Percentiles rank a stretch among this genome's conserved stretches.
Evolutionary conservation across 1,140 invertebrate species (phyloP).

Genomic region (Ptiloglossa arizonensis): DNA sequence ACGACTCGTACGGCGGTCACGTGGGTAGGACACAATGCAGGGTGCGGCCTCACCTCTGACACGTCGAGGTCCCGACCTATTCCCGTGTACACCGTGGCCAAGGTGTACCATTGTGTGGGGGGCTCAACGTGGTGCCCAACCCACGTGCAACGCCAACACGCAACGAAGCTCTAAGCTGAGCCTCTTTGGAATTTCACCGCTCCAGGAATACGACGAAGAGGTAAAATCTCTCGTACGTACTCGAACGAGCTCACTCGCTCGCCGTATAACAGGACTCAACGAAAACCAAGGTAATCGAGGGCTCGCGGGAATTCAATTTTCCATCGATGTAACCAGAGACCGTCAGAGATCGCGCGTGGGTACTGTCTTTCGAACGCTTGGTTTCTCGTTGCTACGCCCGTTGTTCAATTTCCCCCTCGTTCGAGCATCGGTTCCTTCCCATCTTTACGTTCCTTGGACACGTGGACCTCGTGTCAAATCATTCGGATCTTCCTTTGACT

Average conservation of each 20-base stretch:
- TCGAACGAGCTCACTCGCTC: background rate
- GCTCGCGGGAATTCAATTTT: constrained; percentile 1
- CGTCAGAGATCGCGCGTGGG: background rate
- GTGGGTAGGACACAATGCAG: constrained; percentile 80
- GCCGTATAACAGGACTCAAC: constrained; percentile 25
- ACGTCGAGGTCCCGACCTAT: constrained; percentile 76
- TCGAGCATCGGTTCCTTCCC: too few relatives aligned
- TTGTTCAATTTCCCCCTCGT: too few relatives aligned
- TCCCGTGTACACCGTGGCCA: constrained; percentile 65
- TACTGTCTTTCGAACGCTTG: background rate
- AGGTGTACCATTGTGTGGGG: constrained; percentile 63
- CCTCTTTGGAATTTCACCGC: constrained; percentile 70
- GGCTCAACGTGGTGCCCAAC: constrained; percentile 64
- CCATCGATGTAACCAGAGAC: background rate
- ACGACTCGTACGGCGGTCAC: constrained; percentile 78
- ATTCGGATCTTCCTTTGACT: too few relatives aligned
- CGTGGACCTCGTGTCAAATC: too few relatives aligned
- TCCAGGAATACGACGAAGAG: constrained; percentile 62
- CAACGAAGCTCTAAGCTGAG: constrained; percentile 61
- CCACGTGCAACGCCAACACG: constrained; percentile 75
- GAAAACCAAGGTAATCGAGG: constrained; percentile 18
- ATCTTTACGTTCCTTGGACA: too few relatives aligned
- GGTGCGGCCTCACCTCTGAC: constrained; percentile 81
- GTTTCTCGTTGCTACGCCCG: too few relatives aligned
- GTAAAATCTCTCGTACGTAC: background rate